Base-by-base conservation (phyloP, 2,797 vertebrate genomes). In the Menidia menidia region DNA sequence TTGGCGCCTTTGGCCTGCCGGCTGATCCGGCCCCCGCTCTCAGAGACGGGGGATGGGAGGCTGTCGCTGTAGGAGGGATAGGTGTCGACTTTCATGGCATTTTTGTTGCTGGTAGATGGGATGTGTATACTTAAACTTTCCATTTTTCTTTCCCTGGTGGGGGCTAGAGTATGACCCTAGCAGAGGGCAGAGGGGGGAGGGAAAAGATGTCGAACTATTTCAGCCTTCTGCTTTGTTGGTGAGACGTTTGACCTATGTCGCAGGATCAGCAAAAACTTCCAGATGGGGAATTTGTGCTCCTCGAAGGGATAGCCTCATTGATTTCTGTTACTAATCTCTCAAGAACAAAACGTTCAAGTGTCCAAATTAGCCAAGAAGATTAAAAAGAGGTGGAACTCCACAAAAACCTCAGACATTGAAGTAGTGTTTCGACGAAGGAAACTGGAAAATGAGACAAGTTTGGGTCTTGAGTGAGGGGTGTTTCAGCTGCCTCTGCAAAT, bases 361-460 rank as follows among this genome's bases (percentile, higher is more conserved):
- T 91, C 93, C 61, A 94, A 64, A 89, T 85, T 91, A 58, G 89
- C 92, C 77, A 94, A 74, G 73, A 94, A 93, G 71, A 94, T 93
- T 78, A 94, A 91, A 87, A 94, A 93, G 84, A 94, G 92, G 77
- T 92, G 92, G 67, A 92, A 89, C 67, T 89, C 91, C 55, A 92
- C 87, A 69, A 92, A 93, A 80, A 91, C 81, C 75, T 89, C 83
- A 88, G 88, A 93, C 92, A 94, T 94, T 94, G 90, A 92, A 71
- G 45, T 83, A 39, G 79, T 86, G 70, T 87, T 84, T 58, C 45
- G 68, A 86, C 81, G 53, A 16, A 67, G 35, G 19, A 66, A 61
- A 1, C 16, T 2, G 14, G 59, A 79, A 77, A 83, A 83, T 71
- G 25, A 64, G 75, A 15, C 25, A 64, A 47, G 35, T 56, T 51